Percentiles rank a stretch among this genome's conserved stretches.
Evolutionary conservation across 2,888 invertebrate genomes (phyloP).

Genomic region (Perdita meconis): DNA sequence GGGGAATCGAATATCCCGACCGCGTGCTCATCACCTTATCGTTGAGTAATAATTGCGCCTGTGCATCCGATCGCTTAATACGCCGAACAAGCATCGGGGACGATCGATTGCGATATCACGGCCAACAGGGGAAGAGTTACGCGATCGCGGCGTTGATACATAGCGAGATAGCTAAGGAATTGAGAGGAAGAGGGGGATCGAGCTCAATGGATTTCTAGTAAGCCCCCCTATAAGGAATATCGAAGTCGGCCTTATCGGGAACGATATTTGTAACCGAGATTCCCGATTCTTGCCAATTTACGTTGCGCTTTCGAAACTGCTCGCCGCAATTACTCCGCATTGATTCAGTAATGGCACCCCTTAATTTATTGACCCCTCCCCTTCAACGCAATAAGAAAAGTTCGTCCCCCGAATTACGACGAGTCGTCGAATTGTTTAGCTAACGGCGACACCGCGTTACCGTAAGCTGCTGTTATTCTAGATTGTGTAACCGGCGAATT

Average conservation of each 20-base stretch:
- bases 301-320: conserved; percentile 30
- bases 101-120: conserved; percentile 26
- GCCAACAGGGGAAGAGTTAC: conserved; percentile 26
- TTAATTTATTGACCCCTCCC: too few relatives aligned
- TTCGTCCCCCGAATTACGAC: too few relatives aligned
- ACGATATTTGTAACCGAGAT: conserved; percentile 51
- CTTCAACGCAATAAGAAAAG: too few relatives aligned
- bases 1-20: conserved; percentile 52
- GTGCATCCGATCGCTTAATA: conserved; percentile 32
- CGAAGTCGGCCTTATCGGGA: conserved; percentile 39
- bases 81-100: conserved; percentile 22
- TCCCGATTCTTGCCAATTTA: conserved; percentile 34
- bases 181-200: conserved; percentile 38
- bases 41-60: conserved; percentile 49
- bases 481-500: background rate
- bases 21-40: conserved; percentile 57
- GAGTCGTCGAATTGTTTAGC: too few relatives aligned
- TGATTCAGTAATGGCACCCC: conserved; percentile 22
- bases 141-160: conserved; percentile 39
- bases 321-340: conserved; percentile 27
- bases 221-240: conserved; percentile 48
- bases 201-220: conserved; percentile 52
- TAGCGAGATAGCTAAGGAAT: conserved; percentile 26
- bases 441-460: background rate
- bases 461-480: background rate